phyloP scores from a whole-genome alignment of 2,113 vertebrate species.

The Oreamnos americanus region DNA sequence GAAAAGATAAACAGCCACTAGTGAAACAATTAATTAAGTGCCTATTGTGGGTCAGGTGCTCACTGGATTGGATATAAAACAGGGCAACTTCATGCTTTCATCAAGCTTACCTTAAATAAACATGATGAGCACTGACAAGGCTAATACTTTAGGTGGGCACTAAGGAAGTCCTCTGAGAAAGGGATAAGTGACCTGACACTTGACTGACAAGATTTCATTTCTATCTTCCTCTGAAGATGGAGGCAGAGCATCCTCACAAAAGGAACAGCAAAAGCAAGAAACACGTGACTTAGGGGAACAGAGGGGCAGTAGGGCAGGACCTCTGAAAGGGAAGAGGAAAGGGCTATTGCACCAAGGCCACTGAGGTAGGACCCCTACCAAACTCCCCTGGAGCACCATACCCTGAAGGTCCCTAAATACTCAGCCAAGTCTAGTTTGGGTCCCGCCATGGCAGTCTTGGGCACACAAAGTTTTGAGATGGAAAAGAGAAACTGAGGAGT shows the following conservation, averaged over 20 bases:
- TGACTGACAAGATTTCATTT: too few species aligned
- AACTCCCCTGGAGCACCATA: background rate
- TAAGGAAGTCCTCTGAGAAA: background rate
- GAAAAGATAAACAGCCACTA: too few species aligned
- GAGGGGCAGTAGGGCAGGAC: accelerated
- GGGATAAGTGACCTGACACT: too few species aligned
- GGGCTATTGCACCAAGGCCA: background rate
- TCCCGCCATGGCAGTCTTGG: background rate
- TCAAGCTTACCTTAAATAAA: background rate
- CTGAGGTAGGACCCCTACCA: too few species aligned
- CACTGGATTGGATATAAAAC: background rate
- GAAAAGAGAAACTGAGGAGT: background rate
- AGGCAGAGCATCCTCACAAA: background rate
- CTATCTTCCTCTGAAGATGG: background rate
- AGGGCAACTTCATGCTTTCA: background rate
- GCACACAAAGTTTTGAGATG: background rate
- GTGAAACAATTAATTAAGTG: background rate
- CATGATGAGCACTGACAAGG: background rate
- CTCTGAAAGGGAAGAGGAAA: background rate
- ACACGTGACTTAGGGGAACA: accelerated
- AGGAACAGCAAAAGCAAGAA: background rate
- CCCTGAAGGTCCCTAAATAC: background rate
- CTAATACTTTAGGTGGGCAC: background rate
- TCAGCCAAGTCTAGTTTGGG: background rate
- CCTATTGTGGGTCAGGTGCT: too few species aligned